Evolutionary conservation across 2,888 invertebrate genomes (phyloP), one percentile per base, ranked within the genome.

Genomic region (Entomobrya proxima): DNA sequence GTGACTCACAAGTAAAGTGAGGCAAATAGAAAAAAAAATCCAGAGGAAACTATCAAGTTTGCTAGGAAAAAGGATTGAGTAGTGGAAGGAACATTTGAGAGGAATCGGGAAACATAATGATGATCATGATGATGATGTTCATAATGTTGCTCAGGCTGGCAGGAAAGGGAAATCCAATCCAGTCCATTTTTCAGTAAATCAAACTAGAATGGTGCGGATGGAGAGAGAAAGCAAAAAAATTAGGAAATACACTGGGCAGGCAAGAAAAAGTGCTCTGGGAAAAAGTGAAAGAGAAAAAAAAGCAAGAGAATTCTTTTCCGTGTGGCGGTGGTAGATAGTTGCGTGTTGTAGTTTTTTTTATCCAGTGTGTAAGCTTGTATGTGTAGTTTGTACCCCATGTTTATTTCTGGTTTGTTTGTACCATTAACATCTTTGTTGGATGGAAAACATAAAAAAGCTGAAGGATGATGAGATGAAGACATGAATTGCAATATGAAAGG

Each of bases 401-500:
- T 30, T 58, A 30, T 58, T 30, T 58, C 58, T 27, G 27, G 58
- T n/a, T 30, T 58, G n/a, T 15, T 58, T 58, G n/a, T 11, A 58
- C 58, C 11, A 58, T 15, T 30, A 58, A 30, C 58, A 30, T 15
- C 15, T 58, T 30, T 21, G 37, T 40, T 67, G 67, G 24, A 37
- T 67, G 40, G 67, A 18, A 24, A 67, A 24, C 37, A 67, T 40
- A 67, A 67, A 67, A n/a, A n/a, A 40, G 67, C 37, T 67, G 67
- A 67, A n/a, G 37, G 40, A 67, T 40, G 67, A 67, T 67, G 67
- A 67, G 67, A 67, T 37, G 67, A 67, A 67, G 67, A 67, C 67
- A 67, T 67, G 67, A 67, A 67, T 40, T 67, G 67, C 40, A 40
- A 64, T 64, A 35, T 15, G 35, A 35, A 35, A 35, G 18, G n/a